A percentile compares a stretch with the other conserved stretches of the same genome.
Conservation (phyloP, 2,797 vertebrate species). For the Vipera latastei region DNA sequence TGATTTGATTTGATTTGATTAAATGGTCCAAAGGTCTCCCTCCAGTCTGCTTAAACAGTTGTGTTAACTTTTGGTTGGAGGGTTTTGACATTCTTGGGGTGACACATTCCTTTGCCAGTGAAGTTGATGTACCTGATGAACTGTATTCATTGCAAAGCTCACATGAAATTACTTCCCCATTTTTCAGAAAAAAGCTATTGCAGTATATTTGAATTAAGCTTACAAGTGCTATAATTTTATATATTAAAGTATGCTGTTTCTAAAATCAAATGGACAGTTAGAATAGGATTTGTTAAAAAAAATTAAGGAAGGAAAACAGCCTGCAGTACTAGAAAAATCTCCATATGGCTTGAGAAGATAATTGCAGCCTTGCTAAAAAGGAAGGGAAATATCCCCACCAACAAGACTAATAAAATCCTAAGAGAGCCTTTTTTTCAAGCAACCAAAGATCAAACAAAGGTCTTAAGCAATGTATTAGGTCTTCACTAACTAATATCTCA, state of each 20-base stretch:
- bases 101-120: background rate
- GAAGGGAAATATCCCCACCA: background rate
- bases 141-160: slow-evolving; percentile 16
- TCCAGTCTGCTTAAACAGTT: slow-evolving; percentile 3
- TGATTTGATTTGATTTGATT: too few relatives aligned
- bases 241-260: background rate
- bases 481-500: background rate
- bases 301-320: background rate
- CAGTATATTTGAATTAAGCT: slow-evolving; percentile 6
- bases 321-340: background rate
- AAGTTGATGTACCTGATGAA: background rate
- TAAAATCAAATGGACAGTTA: background rate
- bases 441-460: background rate
- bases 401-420: background rate
- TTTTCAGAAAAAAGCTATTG: slow-evolving; percentile 16
- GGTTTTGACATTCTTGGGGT: background rate
- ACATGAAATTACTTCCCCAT: slow-evolving; percentile 37
- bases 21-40: slow-evolving; percentile 7
- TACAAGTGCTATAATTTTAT: background rate
- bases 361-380: background rate
- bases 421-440: background rate
- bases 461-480: background rate
- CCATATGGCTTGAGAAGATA: background rate
- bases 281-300: background rate
- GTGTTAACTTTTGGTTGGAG: background rate